phyloP scores from a whole-genome alignment of 2,113 vertebrate genomes.

The Rhinopithecus roxellana region DNA sequence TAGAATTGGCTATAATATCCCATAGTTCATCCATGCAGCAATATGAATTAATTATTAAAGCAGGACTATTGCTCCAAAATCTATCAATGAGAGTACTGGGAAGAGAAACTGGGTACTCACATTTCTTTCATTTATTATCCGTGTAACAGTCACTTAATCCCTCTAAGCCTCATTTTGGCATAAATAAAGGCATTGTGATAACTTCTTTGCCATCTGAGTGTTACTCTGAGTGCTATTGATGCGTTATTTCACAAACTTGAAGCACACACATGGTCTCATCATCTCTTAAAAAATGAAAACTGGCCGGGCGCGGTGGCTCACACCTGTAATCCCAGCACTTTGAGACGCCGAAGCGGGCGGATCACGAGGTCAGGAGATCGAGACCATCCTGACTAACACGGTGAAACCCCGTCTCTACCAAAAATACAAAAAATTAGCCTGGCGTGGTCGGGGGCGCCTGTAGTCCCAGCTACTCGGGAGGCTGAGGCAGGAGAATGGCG shows the following conservation, averaged over 20 bases:
- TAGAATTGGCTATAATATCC: not conserved
- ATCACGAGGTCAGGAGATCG: too few relatives aligned
- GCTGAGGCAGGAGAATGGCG: too few relatives aligned
- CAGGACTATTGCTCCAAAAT: not conserved
- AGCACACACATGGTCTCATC: not conserved
- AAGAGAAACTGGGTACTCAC: not conserved
- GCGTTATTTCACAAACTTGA: not conserved
- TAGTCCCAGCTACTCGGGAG: too few relatives aligned
- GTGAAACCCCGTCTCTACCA: too few relatives aligned
- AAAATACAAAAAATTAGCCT: too few relatives aligned
- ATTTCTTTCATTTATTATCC: not conserved
- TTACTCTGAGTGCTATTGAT: not conserved
- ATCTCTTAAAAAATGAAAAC: not conserved
- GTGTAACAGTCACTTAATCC: not conserved
- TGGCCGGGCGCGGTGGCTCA: too few relatives aligned
- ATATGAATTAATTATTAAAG: not conserved
- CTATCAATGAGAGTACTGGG: not conserved
- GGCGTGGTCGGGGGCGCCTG: accelerated
- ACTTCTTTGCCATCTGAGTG: not conserved
- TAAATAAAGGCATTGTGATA: not conserved
- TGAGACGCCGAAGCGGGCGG: too few relatives aligned
- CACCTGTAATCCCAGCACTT: too few relatives aligned
- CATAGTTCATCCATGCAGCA: not conserved
- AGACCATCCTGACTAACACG: too few relatives aligned
- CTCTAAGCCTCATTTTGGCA: not conserved